Evolutionary conservation across 2,113 vertebrate species (phyloP).

Genomic region (Kryptolebias marmoratus): DNA sequence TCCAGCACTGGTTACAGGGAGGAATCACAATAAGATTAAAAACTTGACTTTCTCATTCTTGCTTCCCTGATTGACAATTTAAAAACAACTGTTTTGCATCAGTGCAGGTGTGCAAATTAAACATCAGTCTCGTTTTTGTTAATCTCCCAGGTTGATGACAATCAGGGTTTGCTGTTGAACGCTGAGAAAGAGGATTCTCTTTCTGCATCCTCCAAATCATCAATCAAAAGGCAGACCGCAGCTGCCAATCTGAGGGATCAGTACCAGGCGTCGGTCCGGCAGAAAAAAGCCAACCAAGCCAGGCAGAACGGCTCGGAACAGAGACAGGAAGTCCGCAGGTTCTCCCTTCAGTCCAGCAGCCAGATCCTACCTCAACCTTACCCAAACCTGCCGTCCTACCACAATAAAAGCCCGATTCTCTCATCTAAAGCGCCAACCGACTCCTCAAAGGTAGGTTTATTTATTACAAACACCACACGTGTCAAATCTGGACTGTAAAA

Average conservation of each 20-base stretch:
- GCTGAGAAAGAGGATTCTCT: conserved; percentile 25
- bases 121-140: conserved; percentile 6
- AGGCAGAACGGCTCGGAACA: conserved; percentile 22
- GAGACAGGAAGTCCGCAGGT: conserved; percentile 12
- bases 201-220: conserved; percentile 17
- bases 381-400: conserved; percentile 12
- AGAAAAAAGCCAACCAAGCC: conserved; percentile 15
- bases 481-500: background rate
- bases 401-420: conserved; percentile 1
- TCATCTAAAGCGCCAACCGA: background rate
- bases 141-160: conserved; percentile 48
- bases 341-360: conserved; percentile 14
- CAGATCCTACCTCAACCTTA: conserved; percentile 16
- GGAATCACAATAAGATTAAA: background rate
- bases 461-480: background rate
- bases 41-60: background rate
- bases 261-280: conserved; percentile 28
- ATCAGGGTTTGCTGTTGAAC: conserved; percentile 36
- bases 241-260: conserved; percentile 37
- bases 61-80: background rate
- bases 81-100: background rate
- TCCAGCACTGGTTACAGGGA: background rate
- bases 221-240: conserved; percentile 56
- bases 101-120: background rate
- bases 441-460: conserved; percentile 42